Evolutionary conservation across 2,888 invertebrate genomes (phyloP).

Genomic region (Galeruca laticollis): DNA sequence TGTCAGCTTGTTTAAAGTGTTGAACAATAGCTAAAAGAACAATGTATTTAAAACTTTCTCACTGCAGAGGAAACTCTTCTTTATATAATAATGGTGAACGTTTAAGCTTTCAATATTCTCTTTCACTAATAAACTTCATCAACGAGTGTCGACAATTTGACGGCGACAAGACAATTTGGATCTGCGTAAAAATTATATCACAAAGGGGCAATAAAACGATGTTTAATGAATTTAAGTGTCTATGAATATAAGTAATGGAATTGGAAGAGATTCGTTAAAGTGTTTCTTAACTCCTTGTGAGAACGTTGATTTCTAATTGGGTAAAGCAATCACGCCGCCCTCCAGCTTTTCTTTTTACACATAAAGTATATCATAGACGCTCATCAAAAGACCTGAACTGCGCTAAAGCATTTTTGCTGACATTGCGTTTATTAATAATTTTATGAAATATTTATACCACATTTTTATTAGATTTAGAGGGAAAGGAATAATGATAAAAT

Average conservation of each 20-base stretch:
- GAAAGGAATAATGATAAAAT: no score
- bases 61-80: no score
- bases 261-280: constrained; percentile 40
- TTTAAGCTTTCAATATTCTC: constrained; percentile 1
- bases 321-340: constrained; percentile 21
- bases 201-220: constrained; percentile 37
- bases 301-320: constrained; percentile 34
- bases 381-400: not conserved
- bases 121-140: not conserved
- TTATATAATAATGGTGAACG: no score
- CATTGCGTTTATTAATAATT: no score
- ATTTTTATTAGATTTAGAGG: no score
- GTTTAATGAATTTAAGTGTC: constrained; percentile 35
- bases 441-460: no score
- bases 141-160: constrained; percentile 18
- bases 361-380: not conserved
- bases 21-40: no score
- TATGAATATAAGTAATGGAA: constrained; percentile 41
- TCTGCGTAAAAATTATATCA: constrained; percentile 28
- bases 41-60: no score
- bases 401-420: not conserved
- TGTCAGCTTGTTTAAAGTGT: no score
- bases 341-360: not conserved
- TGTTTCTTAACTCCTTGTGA: constrained; percentile 38
- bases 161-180: constrained; percentile 12